Base-by-base conservation (phyloP, 2,797 vertebrate genomes). In the Sebastes glaucus region DNA sequence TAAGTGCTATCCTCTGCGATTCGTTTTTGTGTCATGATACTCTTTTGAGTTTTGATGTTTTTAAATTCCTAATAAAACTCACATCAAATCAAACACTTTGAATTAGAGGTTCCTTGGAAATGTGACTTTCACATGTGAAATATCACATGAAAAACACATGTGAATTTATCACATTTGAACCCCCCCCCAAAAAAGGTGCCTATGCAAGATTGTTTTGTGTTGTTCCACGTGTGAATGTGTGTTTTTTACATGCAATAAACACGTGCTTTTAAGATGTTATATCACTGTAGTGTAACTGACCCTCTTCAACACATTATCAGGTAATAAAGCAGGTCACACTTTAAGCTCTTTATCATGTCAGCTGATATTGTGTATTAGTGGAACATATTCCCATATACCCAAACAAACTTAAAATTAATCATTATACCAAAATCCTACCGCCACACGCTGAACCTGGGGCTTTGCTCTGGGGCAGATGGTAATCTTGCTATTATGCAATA, bases 401-500 rank as follows among this genome's bases (percentile, higher is more conserved):
- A 22, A 78, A 57, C 20, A 71, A 64, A 71, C 27, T 62, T 18
- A 5, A 38, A 60, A 63, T 23, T 2, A 38, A 27, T 63, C 46
- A 22, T 35, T 16, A 69, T 14, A 56, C 23, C 20, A 35, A 49
- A 57, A 59, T 27, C 52, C 27, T 27, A 1, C 35, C n/a, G 25
- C 68, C 7, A 23, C 69, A 78, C 53, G 22, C 2, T 22, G 13
- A 67, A 66, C 55, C 53, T 22, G 22, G 22, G 28, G 32, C 42
- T 52, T 61, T 59, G 23, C 46, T 70, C 27, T 10, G 20, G 6
- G 57, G 16, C 62, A 67, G 25, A 55, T 53, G 46, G 27, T 73
- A 57, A 77, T 56, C 33, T n/a, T 7, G 33, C 11, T 7, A 11
- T 81, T 25, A 71, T 13, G 28, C 8, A 23, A 75, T 4, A 76